These are phyloP conservation scores for Tiaroga cobitis DNA, from an alignment of 2,797 vertebrate genomes.

Conservation along the genomic window DNA sequence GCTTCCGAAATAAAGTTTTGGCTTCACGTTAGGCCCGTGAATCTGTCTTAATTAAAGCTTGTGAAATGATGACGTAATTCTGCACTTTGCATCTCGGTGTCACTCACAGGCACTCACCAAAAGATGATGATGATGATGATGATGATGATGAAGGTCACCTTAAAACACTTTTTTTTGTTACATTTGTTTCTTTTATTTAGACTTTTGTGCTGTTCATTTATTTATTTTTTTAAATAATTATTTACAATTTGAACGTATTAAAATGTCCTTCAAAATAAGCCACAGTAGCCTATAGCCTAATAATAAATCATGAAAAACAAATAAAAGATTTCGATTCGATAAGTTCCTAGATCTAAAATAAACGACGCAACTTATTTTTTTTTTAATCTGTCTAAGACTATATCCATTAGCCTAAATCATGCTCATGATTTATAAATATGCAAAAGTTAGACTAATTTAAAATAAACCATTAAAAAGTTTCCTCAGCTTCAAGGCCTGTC, in stretches of 20 bases:
- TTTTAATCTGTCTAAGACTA: not conserved
- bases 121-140: not conserved
- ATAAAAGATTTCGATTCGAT: not conserved
- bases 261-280: not conserved
- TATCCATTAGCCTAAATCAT: not conserved
- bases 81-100: slow-evolving; percentile 1
- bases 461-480: slow-evolving; percentile 7
- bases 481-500: slow-evolving; percentile 8
- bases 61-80: slow-evolving; percentile 1
- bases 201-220: not conserved
- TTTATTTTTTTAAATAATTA: not conserved
- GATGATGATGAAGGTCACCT: not conserved
- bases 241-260: not conserved
- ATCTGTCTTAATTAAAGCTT: not conserved
- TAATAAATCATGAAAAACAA: not conserved
- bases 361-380: not conserved
- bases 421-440: not conserved
- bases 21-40: not conserved
- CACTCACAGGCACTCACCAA: not conserved
- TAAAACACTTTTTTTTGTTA: not conserved
- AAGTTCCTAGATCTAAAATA: not conserved
- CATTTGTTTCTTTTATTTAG: not conserved
- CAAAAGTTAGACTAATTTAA: not conserved
- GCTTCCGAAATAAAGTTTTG: slow-evolving; percentile 14
- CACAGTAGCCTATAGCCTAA: not conserved